These are phyloP conservation scores for Taphrorychus bicolor DNA, from an alignment of 2,888 invertebrate species.

Conservation along the genomic window DNA sequence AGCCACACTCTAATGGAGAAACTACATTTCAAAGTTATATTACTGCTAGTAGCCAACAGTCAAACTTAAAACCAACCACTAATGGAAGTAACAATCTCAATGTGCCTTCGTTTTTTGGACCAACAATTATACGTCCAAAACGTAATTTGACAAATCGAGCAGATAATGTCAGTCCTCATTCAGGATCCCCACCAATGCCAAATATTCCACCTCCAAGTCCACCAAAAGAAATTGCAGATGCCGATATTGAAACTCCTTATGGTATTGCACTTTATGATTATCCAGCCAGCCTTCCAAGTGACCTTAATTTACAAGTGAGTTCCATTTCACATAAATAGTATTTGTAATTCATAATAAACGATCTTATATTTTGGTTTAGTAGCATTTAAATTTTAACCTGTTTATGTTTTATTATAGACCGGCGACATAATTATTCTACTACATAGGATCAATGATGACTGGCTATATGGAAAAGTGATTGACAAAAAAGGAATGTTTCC, in stretches of 20 bases:
- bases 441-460: conserved; percentile 76
- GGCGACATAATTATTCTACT: conserved; percentile 76
- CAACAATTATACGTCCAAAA: conserved; percentile 79
- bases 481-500: conserved; percentile 83
- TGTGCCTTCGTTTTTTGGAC: conserved; percentile 57
- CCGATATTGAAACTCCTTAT: conserved; percentile 65
- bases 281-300: conserved; percentile 75
- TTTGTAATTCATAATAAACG: not conserved
- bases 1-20: conserved; percentile 15
- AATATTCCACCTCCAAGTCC: conserved; percentile 79
- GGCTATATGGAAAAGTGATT: conserved; percentile 75
- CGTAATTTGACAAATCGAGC: not conserved
- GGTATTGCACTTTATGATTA: conserved; percentile 84
- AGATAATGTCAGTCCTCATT: conserved; percentile 52
- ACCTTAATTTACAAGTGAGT: conserved; percentile 80
- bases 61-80: conserved; percentile 9
- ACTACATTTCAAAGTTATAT: conserved; percentile 36
- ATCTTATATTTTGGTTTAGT: not conserved
- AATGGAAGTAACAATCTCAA: conserved; percentile 24
- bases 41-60: conserved; percentile 3
- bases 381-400: not conserved
- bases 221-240: conserved; percentile 61
- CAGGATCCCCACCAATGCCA: conserved; percentile 71
- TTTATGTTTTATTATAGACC: conserved; percentile 63
- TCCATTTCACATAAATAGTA: too few relatives aligned